Conservation (phyloP, 2,113 vertebrate species). For the Proterorhinus semilunaris region DNA sequence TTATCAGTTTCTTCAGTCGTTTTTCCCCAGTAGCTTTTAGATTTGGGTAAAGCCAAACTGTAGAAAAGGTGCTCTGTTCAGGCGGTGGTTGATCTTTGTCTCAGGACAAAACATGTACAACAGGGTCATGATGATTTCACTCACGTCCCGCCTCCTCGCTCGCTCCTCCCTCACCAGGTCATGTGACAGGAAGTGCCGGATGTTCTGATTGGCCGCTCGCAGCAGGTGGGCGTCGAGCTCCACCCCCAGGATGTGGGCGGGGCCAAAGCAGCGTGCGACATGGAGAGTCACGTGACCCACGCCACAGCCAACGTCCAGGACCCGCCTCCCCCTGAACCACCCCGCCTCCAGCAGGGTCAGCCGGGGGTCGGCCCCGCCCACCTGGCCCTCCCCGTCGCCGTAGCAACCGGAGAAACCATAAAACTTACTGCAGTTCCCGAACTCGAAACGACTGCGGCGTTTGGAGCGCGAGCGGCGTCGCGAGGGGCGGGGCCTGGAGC, state of each 20-base stretch:
- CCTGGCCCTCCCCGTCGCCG: constrained; percentile 76
- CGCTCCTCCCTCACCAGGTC: constrained; percentile 43
- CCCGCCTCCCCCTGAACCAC: constrained; percentile 84
- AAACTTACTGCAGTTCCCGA: constrained; percentile 83
- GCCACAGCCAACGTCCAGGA: constrained; percentile 87
- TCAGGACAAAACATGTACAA: no score
- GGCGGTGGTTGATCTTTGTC: no score
- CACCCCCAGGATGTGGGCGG: constrained; percentile 83
- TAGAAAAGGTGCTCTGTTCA: no score
- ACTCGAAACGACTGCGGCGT: constrained; percentile 74
- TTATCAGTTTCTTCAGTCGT: no score
- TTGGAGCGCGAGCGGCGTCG: constrained; percentile 34
- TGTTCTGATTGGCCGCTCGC: constrained; percentile 82
- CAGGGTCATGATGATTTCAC: not conserved
- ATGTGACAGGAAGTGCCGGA: constrained; percentile 87
- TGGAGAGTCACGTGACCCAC: constrained; percentile 85
- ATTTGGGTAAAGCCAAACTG: no score
- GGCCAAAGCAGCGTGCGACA: constrained; percentile 79
- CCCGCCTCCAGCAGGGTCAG: constrained; percentile 77
- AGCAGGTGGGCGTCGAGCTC: constrained; percentile 83
- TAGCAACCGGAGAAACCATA: constrained; percentile 87
- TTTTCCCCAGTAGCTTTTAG: no score
- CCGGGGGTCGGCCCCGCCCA: constrained; percentile 73
- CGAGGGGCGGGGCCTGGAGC: not conserved
- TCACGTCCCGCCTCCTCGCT: not conserved